phyloP scores from a whole-genome alignment of 1,140 invertebrate genomes.

The Schlechtendalia chinensis region DNA sequence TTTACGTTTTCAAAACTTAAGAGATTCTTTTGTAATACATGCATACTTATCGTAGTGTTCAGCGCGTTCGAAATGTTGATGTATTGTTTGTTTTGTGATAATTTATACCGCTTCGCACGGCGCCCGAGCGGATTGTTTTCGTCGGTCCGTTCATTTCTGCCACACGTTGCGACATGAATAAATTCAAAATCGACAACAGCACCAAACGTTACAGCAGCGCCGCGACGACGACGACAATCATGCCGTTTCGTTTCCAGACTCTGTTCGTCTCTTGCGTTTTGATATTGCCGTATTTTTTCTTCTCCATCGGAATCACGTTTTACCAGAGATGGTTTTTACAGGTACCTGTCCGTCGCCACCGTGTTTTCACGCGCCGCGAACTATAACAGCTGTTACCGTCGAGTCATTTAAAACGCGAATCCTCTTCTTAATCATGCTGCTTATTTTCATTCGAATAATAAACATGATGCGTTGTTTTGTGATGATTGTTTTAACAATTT shows the following conservation, averaged over 20 bases:
- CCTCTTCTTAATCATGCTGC: too few relatives aligned
- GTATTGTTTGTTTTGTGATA: neutral
- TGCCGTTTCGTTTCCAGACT: conserved; percentile 37
- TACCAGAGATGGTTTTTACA: conserved; percentile 91
- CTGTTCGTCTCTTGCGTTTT: conserved; percentile 57
- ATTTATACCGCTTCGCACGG: neutral
- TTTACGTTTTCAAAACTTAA: neutral
- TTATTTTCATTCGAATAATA: neutral
- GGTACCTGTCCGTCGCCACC: too few relatives aligned
- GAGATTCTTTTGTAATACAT: too few relatives aligned
- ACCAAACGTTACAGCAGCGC: neutral
- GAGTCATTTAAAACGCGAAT: conserved; percentile 13
- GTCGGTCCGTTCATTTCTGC: neutral
- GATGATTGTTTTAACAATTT: neutral
- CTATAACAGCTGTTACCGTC: conserved; percentile 52
- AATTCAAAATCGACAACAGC: neutral
- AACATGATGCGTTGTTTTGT: neutral
- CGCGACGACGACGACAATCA: neutral
- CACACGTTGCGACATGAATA: conserved; percentile 22
- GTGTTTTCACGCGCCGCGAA: too few relatives aligned
- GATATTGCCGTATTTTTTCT: conserved; percentile 79
- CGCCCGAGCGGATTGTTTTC: neutral
- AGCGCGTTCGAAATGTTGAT: neutral
- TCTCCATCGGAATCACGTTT: conserved; percentile 94
- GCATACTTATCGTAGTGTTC: conserved; percentile 12